Evolutionary conservation across 2,113 vertebrate species (phyloP), one percentile per base, ranked within the genome.

Genomic region (Oryzias melastigma): DNA sequence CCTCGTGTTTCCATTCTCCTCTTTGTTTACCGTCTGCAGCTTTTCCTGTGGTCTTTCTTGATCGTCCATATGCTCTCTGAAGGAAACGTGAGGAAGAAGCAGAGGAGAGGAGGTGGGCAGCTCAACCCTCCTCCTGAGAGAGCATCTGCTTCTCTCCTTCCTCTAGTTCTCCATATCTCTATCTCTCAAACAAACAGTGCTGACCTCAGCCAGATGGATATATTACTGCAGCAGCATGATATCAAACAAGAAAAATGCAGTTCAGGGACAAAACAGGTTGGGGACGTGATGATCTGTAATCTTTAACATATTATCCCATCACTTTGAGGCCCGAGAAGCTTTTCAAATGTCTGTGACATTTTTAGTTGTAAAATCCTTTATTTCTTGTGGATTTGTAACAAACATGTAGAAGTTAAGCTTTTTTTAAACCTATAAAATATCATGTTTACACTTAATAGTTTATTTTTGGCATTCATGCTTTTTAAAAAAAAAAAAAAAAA

Each of bases 131-230:
- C 88, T 87, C 86, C 86, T 80, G 88, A 83, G 88, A 76, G 74
- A 89, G 88, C 87, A 88, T 91, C 87, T 90, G 88, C 79, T 90
- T 79, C 72, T 78, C 65, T 80, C 76, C 77, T 77, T 67, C 70
- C 81, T 77, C 71, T 63, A 52, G 48, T 65, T 69, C 62, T 45
- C 61, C 41, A 58, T 73, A 56, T 55, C 41, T 19, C 52, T 62
- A 35, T 70, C 44, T 64, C 58, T 53, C 62, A 41, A 76, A 84
- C 77, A 80, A 85, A 82, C 72, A 73, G 68, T 64, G 61, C 80
- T 89, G 84, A 86, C 80, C 84, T 85, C 84, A 82, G 70, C 77
- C 65, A 35, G 56, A 78, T 84, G 85, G 81, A 78, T 56, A n/a
- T 58, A 65, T 75, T 79, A 77, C 81, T 79, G 75, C 25, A 85